Percentiles rank a stretch among this genome's conserved stretches.
These are phyloP conservation scores for Cephalopachus bancanus DNA, from an alignment of 2,797 vertebrate species.

Conservation along the genomic window DNA sequence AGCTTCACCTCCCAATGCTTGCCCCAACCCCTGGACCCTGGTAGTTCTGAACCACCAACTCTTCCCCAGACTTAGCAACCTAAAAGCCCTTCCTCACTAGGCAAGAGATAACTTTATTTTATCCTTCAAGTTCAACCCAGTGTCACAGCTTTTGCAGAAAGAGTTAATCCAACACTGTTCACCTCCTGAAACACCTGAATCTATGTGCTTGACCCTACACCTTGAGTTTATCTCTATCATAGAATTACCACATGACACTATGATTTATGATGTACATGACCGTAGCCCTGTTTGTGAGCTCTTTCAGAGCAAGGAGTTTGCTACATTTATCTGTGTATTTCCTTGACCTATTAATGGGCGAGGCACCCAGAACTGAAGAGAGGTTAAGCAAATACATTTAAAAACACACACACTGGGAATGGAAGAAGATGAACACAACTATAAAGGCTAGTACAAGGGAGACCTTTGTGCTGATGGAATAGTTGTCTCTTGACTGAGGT, in stretches of 20 bases:
- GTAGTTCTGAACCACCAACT: background rate
- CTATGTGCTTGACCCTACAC: background rate
- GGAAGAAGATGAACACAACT: background rate
- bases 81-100: background rate
- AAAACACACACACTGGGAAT: background rate
- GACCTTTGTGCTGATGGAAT: background rate
- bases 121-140: background rate
- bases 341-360: background rate
- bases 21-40: background rate
- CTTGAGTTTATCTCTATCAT: background rate
- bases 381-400: background rate
- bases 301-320: background rate
- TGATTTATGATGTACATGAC: background rate
- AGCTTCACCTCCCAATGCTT: background rate
- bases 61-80: background rate
- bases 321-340: constrained; percentile 15
- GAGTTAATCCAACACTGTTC: background rate
- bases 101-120: background rate
- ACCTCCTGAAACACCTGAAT: background rate
- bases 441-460: background rate
- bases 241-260: background rate
- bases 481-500: background rate
- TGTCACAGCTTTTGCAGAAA: background rate
- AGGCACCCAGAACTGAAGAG: background rate
- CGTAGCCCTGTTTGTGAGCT: background rate